These are phyloP conservation scores for Macrobrachium rosenbergii DNA, from an alignment of 1,140 invertebrate genomes.

Conservation along the genomic window DNA sequence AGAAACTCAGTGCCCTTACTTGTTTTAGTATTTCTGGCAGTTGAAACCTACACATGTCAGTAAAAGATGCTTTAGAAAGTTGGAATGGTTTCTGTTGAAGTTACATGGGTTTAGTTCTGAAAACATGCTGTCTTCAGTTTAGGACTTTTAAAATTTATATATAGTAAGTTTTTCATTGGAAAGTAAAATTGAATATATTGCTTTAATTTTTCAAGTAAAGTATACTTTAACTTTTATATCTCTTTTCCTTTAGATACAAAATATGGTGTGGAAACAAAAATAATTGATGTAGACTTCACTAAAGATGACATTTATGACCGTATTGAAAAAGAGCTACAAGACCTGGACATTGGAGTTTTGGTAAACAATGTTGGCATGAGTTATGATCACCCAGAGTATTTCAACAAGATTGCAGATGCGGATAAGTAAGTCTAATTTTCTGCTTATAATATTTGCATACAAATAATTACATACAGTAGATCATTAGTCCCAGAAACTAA, in stretches of 20 bases:
- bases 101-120: too few species aligned
- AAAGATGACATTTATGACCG: conserved; percentile 80
- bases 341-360: conserved; percentile 90
- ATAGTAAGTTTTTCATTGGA: too few species aligned
- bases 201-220: too few species aligned
- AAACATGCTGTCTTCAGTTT: too few species aligned
- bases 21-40: too few species aligned
- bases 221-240: neutral
- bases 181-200: too few species aligned
- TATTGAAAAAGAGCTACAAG: conserved; percentile 81
- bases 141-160: too few species aligned
- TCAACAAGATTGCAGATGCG: conserved; percentile 78
- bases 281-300: conserved; percentile 89
- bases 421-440: neutral
- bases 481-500: too few species aligned
- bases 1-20: too few species aligned
- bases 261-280: conserved; percentile 84
- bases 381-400: conserved; percentile 90
- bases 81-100: too few species aligned
- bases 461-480: too few species aligned
- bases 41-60: too few species aligned
- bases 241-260: conserved; percentile 75
- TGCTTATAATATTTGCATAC: neutral
- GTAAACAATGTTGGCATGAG: conserved; percentile 97
- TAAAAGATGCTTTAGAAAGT: neutral